Evolutionary conservation across 2,113 vertebrate genomes (phyloP), one percentile per base, ranked within the genome.

Genomic region (Pseudorasbora parva): DNA sequence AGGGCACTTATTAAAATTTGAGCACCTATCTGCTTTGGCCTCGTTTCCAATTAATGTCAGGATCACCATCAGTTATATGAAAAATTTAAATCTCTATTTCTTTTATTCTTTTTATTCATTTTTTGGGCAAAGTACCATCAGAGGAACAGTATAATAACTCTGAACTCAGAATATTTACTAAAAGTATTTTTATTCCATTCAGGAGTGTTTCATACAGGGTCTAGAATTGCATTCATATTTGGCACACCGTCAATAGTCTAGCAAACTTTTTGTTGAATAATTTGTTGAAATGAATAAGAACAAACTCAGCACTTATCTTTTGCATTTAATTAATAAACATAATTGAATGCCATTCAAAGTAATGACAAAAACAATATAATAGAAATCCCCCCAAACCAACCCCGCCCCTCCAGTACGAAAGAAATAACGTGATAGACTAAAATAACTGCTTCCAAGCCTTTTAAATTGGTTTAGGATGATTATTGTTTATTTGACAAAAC

Each of bases 1-100:
- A 81, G 79, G 62, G 79, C 79, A 69, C 62, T 81, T 81, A 81
- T 81, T 71, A 81, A 81, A 81, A 69, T 81, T 81, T 71, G 79
- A 81, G 79, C 64, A 81, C 79, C 79, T 81, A 81, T 81, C 79
- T 68, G 64, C 79, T 81, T 41, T 81, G 79, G 79, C 64, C 47
- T 81, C 79, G 49, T 69, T 81, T 81, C 62, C 79, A 81, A 69
- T 81, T 81, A 81, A 81, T 69, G 79, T 56, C 64, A 41, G 47
- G 64, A 69, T 81, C 78, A 33, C 66, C 78, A 79, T 79, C 79
- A 54, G 64, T 69, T 81, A 69, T 69, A 56, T 69, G 64, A 81
- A 81, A 81, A 56, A 69, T 81, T 81, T n/a, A 81, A 68, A 81
- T 9, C 64, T 54, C 78, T 33, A 69, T 69, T 81, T 81, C 79